Percentiles rank a stretch among this genome's conserved stretches.
Evolutionary conservation across 2,888 invertebrate species (phyloP).

Genomic region (Dolomedes plantarius): DNA sequence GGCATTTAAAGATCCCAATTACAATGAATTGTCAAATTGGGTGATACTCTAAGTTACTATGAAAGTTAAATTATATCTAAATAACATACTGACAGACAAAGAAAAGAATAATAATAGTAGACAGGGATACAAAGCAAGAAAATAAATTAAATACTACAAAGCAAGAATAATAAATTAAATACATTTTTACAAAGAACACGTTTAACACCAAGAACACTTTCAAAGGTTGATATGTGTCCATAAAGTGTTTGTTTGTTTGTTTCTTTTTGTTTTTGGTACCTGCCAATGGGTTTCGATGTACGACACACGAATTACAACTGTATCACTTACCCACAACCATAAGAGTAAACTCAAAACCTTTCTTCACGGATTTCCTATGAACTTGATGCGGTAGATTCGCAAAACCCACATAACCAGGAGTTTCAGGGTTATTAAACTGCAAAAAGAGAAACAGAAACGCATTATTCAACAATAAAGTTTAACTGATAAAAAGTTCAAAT

Average conservation of each 20-base stretch:
- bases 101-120: too few species aligned
- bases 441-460: slow-evolving; percentile 58
- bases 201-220: background rate
- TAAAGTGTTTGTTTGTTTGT: too few species aligned
- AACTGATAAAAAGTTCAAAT: background rate
- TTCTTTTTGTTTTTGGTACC: too few species aligned
- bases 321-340: slow-evolving; percentile 88
- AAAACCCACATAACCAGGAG: slow-evolving; percentile 86
- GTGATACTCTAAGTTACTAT: too few species aligned
- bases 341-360: slow-evolving; percentile 97
- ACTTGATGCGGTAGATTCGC: slow-evolving; percentile 98
- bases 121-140: too few species aligned
- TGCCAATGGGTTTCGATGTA: too few species aligned
- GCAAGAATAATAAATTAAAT: background rate
- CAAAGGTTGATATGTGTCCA: too few species aligned
- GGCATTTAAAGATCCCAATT: too few species aligned
- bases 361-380: slow-evolving; percentile 97
- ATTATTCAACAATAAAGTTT: background rate
- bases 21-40: too few species aligned
- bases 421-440: slow-evolving; percentile 78
- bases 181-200: background rate
- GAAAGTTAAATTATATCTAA: too few species aligned
- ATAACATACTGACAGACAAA: too few species aligned
- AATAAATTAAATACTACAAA: background rate
- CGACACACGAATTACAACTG: background rate